phyloP scores from a whole-genome alignment of 2,888 invertebrate species.

The Hetaerina titia region DNA sequence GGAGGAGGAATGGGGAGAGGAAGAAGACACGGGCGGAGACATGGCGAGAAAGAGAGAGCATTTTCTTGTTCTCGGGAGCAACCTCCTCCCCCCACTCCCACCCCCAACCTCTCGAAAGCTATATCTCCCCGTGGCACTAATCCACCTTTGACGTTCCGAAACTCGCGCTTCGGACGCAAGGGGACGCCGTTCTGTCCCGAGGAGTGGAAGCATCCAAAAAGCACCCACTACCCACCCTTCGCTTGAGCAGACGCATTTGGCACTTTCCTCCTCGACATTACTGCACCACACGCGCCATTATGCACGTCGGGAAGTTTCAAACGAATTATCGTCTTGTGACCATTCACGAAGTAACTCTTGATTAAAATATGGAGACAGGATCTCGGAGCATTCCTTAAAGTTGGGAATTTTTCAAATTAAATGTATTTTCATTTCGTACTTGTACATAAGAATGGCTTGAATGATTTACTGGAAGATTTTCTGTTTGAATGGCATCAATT shows the following conservation, averaged over 20 bases:
- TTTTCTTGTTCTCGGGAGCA: slow-evolving; percentile 55
- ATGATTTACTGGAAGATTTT: too few species aligned
- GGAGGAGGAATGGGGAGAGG: background rate
- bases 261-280: background rate
- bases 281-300: background rate
- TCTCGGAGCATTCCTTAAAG: too few species aligned
- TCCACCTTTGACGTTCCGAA: background rate
- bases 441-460: too few species aligned
- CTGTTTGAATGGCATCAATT: too few species aligned
- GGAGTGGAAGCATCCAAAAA: background rate
- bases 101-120: background rate
- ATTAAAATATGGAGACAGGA: too few species aligned
- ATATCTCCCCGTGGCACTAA: background rate
- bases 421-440: too few species aligned
- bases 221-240: background rate
- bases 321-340: too few species aligned
- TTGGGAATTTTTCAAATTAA: too few species aligned
- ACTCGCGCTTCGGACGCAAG: background rate
- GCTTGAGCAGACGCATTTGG: background rate
- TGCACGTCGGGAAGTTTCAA: background rate
- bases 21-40: background rate
- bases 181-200: background rate
- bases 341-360: too few species aligned
- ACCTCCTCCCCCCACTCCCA: background rate
- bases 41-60: slow-evolving; percentile 18